Percentiles rank a stretch among this genome's conserved stretches.
These are phyloP conservation scores for Mythimna impura DNA, from an alignment of 2,888 invertebrate species.

Conservation along the genomic window DNA sequence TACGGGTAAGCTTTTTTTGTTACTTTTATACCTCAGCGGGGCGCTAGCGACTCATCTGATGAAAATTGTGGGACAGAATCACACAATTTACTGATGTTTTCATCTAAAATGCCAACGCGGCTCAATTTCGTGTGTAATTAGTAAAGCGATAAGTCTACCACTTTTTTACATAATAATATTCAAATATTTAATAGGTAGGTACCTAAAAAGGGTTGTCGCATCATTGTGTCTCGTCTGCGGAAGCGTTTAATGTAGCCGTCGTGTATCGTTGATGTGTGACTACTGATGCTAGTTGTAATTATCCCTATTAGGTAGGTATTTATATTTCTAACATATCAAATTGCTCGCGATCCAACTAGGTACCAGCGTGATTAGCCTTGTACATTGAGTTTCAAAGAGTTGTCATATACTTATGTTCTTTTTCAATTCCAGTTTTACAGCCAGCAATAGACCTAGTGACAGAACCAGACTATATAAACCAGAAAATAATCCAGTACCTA, in stretches of 20 bases:
- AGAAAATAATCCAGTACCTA: conserved; percentile 95
- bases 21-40: too few relatives aligned
- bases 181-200: too few relatives aligned
- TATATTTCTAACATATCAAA: neutral
- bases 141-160: too few relatives aligned
- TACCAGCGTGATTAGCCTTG: too few relatives aligned
- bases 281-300: neutral
- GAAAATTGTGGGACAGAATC: neutral
- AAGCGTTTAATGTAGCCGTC: neutral
- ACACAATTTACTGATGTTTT: neutral
- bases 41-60: neutral
- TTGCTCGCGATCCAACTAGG: neutral
- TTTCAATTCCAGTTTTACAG: conserved; percentile 92
- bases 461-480: conserved; percentile 97
- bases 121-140: neutral
- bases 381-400: too few relatives aligned
- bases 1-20: too few relatives aligned
- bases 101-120: neutral
- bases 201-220: too few relatives aligned
- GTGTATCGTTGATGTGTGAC: neutral
- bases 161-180: too few relatives aligned
- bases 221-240: neutral
- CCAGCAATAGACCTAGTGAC: conserved; percentile 96
- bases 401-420: neutral
- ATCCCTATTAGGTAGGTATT: neutral